Percentiles rank a stretch among this genome's conserved stretches.
phyloP scores from a whole-genome alignment of 2,797 vertebrate genomes.

The Tokudaia muenninki region DNA sequence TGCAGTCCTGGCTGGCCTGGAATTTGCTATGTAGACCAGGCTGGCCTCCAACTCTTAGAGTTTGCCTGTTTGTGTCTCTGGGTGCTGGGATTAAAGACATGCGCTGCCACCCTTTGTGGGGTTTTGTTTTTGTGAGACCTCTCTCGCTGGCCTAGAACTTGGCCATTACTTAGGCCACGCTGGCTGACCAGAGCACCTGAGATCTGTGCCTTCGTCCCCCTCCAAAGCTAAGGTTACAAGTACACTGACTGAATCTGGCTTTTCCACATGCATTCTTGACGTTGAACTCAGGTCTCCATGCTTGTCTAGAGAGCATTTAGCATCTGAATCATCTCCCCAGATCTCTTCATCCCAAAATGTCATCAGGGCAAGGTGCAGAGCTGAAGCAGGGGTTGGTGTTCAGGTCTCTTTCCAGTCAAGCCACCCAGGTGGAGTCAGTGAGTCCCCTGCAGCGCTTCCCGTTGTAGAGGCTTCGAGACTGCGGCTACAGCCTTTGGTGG shows the following conservation, averaged over 20 bases:
- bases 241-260: not conserved
- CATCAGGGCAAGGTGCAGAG: too few species aligned
- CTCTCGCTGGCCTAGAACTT: not conserved
- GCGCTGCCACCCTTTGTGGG: not conserved
- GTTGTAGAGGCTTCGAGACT: rapidly evolving
- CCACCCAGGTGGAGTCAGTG: rapidly evolving
- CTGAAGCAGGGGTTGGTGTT: too few species aligned
- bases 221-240: not conserved
- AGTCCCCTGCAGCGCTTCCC: not conserved
- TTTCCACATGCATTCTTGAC: not conserved
- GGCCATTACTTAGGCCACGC: not conserved
- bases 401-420: not conserved
- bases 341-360: not conserved
- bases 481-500: not conserved
- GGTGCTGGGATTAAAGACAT: not conserved
- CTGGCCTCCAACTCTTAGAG: not conserved
- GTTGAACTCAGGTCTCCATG: not conserved
- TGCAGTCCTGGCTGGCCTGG: not conserved
- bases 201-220: not conserved
- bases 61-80: not conserved
- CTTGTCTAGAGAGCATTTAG: not conserved
- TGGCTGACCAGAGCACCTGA: not conserved
- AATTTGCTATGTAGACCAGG: not conserved
- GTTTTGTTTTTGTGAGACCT: not conserved
- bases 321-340: not conserved